These are phyloP conservation scores for Zaprionus camerounensis DNA, from an alignment of 1,140 invertebrate species.

Conservation along the genomic window DNA sequence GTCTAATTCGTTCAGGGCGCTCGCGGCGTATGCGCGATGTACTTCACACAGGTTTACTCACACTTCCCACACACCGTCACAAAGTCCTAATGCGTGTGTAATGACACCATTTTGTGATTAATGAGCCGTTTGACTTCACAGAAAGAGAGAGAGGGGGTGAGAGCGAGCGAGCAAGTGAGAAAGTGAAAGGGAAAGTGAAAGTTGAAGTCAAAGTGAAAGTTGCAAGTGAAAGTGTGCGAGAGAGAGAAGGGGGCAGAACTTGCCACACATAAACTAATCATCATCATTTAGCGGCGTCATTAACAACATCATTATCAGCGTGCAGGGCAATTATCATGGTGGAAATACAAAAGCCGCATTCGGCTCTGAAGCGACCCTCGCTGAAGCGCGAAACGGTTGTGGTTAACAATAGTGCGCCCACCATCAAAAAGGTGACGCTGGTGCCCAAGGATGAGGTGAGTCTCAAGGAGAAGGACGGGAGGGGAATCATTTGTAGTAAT, in stretches of 20 bases:
- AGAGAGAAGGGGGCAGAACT: not conserved
- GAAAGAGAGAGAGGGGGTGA: not conserved
- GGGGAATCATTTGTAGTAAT: conserved; percentile 20
- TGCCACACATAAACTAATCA: conserved; percentile 44
- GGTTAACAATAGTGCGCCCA: conserved; percentile 81
- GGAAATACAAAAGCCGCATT: conserved; percentile 83
- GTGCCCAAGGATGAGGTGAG: conserved; percentile 83
- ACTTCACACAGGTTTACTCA: not conserved
- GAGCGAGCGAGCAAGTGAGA: not conserved
- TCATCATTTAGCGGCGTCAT: conserved; percentile 8
- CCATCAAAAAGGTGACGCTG: conserved; percentile 82
- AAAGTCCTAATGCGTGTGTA: conserved; percentile 54
- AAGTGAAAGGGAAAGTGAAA: conserved; percentile 1
- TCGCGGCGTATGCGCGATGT: conserved; percentile 48
- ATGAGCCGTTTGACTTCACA: conserved; percentile 69
- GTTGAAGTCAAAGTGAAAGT: conserved; percentile 1
- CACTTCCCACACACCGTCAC: not conserved
- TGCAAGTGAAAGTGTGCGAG: not conserved
- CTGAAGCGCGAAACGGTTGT: conserved; percentile 83
- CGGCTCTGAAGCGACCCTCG: conserved; percentile 78
- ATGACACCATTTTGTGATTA: conserved; percentile 67
- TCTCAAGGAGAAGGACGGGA: not conserved
- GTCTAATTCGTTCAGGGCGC: conserved; percentile 69
- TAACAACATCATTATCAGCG: conserved; percentile 11
- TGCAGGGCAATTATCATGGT: conserved; percentile 60